These are phyloP conservation scores for Ophion ventricosus DNA, from an alignment of 2,888 invertebrate species.

Conservation along the genomic window DNA sequence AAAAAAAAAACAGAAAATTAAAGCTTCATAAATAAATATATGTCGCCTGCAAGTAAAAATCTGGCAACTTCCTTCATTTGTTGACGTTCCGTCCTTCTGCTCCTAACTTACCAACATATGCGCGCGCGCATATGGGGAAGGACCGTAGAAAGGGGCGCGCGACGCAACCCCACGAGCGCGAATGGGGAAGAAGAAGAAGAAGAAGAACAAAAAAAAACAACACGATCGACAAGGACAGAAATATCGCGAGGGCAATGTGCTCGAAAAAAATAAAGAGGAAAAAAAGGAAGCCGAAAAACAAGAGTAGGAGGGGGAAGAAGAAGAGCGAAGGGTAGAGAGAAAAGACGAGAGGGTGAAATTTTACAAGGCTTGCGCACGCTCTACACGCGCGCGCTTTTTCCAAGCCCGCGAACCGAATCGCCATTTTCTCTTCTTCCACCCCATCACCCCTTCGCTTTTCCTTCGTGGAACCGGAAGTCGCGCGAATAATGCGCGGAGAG, in stretches of 20 bases:
- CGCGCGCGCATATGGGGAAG: no score
- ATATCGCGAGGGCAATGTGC: slow-evolving; percentile 63
- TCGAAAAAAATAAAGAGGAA: slow-evolving; percentile 66
- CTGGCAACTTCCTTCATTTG: not conserved
- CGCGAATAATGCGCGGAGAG: no score
- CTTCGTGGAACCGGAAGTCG: not conserved
- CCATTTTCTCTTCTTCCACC: no score
- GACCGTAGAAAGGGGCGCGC: not conserved
- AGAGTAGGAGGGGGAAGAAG: no score
- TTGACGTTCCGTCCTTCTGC: slow-evolving; percentile 22
- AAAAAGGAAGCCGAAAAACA: slow-evolving; percentile 66
- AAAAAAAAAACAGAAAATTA: no score
- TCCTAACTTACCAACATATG: not conserved
- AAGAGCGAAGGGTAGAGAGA: no score
- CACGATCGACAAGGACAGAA: slow-evolving; percentile 38
- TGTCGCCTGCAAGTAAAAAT: no score
- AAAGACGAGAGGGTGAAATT: not conserved
- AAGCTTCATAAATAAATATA: no score
- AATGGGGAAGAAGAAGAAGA: slow-evolving; percentile 8
- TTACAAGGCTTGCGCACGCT: no score
- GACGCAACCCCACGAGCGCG: not conserved
- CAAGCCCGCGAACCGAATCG: no score
- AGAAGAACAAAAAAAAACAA: slow-evolving; percentile 39
- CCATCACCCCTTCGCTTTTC: no score
- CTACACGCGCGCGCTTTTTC: no score